Conservation (phyloP, 2,888 invertebrate species). For the Boloria euphrosyne region DNA sequence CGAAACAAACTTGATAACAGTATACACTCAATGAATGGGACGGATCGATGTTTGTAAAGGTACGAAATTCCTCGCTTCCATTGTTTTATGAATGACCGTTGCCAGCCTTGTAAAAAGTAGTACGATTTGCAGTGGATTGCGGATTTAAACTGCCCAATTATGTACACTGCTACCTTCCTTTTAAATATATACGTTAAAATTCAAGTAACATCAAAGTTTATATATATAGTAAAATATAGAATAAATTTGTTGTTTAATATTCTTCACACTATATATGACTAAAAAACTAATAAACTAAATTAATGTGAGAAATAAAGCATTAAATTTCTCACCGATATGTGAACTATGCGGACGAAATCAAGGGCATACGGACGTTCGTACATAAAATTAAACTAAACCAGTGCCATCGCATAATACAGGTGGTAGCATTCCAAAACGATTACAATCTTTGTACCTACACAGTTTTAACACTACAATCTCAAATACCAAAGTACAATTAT, state of each 20-base stretch:
- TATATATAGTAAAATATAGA: too few species aligned
- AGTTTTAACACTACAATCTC: constrained; percentile 47
- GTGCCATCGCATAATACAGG: constrained; percentile 64
- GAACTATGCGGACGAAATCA: background rate
- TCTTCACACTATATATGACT: too few species aligned
- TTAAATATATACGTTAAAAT: background rate
- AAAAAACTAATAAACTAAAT: too few species aligned
- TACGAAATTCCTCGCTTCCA: constrained; percentile 65
- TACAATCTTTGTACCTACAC: constrained; percentile 53
- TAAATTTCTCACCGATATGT: background rate
- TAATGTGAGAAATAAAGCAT: background rate
- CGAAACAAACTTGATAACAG: constrained; percentile 56
- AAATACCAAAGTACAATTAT: constrained; percentile 48
- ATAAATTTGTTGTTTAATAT: too few species aligned
- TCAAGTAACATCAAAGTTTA: background rate
- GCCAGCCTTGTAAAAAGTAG: constrained; percentile 17
- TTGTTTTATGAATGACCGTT: constrained; percentile 53
- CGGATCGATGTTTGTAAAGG: constrained; percentile 64
- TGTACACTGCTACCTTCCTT: background rate
- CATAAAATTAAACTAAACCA: constrained; percentile 45
- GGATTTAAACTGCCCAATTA: constrained; percentile 4
- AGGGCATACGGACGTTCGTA: background rate
- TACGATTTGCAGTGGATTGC: constrained; percentile 34
- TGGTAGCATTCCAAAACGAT: constrained; percentile 66
- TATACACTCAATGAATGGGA: constrained; percentile 47